Percentiles rank a stretch among this genome's conserved stretches.
Conservation (phyloP, 2,797 vertebrate genomes). For the Syngnathus acus region DNA sequence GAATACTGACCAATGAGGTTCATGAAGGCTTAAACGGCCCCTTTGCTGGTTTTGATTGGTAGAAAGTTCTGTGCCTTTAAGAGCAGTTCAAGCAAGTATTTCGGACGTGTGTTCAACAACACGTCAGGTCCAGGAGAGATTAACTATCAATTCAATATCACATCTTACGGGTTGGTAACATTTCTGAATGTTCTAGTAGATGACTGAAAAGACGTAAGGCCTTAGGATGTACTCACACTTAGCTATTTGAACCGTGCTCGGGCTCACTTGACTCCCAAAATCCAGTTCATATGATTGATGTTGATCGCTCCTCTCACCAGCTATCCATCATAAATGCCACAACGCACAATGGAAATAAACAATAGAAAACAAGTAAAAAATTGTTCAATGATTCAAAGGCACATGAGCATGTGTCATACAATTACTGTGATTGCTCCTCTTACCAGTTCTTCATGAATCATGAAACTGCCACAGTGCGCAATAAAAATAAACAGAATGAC, state of each 20-base stretch:
- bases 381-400: no score
- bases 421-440: no score
- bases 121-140: constrained; percentile 15
- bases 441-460: neutral
- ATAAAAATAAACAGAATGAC: neutral
- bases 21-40: constrained; percentile 55
- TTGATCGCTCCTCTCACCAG: neutral
- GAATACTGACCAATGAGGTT: constrained; percentile 45
- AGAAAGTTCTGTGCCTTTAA: constrained; percentile 56
- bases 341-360: no score
- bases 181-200: neutral
- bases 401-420: no score
- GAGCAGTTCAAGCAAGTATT: constrained; percentile 61
- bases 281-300: neutral
- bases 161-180: neutral
- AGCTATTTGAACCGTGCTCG: neutral
- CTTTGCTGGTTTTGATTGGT: constrained; percentile 69
- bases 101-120: constrained; percentile 68
- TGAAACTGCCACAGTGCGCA: neutral
- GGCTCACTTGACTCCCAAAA: neutral
- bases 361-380: no score
- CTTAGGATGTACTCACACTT: neutral
- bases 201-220: neutral
- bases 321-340: no score
- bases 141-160: neutral